Percentiles rank a stretch among this genome's conserved stretches.
Conservation (phyloP, 2,113 vertebrate species). For the Cynopterus brachyotis region DNA sequence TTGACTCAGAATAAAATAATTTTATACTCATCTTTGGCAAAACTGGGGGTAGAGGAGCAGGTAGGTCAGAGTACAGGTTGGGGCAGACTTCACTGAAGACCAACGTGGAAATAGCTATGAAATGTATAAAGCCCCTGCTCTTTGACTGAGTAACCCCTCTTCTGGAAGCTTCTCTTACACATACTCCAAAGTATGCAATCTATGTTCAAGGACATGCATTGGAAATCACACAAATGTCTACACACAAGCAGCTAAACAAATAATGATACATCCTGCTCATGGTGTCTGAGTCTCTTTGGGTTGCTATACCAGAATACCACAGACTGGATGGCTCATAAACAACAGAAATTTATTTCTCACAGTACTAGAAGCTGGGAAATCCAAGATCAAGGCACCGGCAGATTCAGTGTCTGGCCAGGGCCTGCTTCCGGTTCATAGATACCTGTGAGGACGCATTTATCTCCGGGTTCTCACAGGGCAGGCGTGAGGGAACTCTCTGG, state of each 20-base stretch:
- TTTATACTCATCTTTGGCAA: neutral
- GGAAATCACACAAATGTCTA: neutral
- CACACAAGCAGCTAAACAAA: neutral
- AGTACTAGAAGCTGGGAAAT: neutral
- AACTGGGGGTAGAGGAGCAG: neutral
- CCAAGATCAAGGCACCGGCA: neutral
- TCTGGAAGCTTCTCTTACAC: neutral
- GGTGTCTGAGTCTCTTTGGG: neutral
- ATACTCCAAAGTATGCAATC: neutral
- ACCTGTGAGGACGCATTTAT: neutral
- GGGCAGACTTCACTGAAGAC: neutral
- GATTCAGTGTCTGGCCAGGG: neutral
- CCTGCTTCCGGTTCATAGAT: neutral
- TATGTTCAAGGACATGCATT: neutral
- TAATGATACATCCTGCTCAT: neutral
- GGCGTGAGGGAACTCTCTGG: neutral
- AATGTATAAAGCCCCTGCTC: neutral
- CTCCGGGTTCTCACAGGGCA: neutral
- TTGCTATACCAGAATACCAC: neutral
- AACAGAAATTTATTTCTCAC: neutral
- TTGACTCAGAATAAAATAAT: neutral
- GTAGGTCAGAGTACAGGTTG: neutral
- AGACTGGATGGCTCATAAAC: neutral
- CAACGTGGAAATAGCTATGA: neutral
- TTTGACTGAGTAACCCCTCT: neutral